Percentiles rank a stretch among this genome's conserved stretches.
Conservation (phyloP, 2,888 invertebrate genomes). For the Urechis unicinctus region DNA sequence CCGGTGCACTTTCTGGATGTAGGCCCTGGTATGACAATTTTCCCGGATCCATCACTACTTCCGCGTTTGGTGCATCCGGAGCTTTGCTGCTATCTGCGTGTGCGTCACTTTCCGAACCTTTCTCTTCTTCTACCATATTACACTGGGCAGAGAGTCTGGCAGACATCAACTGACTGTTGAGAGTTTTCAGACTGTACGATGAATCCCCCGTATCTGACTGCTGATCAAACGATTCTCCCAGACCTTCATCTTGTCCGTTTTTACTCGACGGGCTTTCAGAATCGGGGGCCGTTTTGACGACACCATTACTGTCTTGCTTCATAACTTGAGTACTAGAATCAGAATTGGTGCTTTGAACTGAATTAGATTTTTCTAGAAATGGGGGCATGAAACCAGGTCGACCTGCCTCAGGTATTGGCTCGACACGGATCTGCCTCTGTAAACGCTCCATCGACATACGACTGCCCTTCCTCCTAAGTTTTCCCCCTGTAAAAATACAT, state of each 20-base stretch:
- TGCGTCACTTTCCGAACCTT: background rate
- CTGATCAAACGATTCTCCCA: background rate
- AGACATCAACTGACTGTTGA: no score
- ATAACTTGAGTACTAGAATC: no score
- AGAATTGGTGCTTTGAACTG: background rate
- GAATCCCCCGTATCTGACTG: background rate
- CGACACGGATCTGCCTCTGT: background rate
- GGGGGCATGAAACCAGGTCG: background rate
- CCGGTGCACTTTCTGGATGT: background rate
- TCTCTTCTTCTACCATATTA: background rate
- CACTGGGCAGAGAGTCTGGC: no score
- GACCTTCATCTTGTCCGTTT: background rate
- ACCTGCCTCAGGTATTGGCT: background rate
- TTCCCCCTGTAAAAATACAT: background rate
- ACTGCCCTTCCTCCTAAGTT: slow-evolving; percentile 16
- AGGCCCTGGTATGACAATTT: background rate
- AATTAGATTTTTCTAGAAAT: background rate
- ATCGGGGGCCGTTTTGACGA: no score
- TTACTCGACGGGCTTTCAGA: background rate
- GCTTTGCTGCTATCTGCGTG: background rate
- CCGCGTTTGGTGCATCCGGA: no score
- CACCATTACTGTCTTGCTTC: no score
- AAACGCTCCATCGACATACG: slow-evolving; percentile 29
- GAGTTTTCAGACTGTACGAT: background rate
- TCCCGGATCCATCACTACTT: background rate